Percentiles rank a stretch among this genome's conserved stretches.
phyloP scores from a whole-genome alignment of 2,888 invertebrate genomes.

The Protodeltote pygarga region DNA sequence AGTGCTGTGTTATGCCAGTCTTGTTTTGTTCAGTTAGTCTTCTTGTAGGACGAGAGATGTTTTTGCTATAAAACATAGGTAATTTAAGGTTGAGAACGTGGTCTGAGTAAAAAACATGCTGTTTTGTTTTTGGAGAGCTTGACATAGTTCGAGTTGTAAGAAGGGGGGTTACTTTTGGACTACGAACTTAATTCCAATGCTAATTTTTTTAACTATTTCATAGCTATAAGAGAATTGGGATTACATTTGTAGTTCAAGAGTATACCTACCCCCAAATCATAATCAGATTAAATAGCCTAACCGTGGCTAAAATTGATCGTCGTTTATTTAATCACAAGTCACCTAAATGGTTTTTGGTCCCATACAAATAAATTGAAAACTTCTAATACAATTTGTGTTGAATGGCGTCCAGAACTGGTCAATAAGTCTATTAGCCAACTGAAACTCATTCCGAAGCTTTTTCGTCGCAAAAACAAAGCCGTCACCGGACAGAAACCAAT shows the following conservation, averaged over 20 bases:
- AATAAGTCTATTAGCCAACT: conserved; percentile 36
- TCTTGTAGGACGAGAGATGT: conserved; percentile 15
- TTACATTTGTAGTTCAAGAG: too few relatives aligned
- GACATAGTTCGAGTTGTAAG: too few relatives aligned
- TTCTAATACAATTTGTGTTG: conserved; percentile 7
- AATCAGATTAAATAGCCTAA: too few relatives aligned
- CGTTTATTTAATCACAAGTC: too few relatives aligned
- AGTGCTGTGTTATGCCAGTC: conserved; percentile 19
- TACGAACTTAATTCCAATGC: too few relatives aligned
- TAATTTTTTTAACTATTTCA: too few relatives aligned
- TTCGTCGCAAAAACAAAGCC: conserved; percentile 42
- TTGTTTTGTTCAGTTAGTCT: conserved; percentile 19
- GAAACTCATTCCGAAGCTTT: conserved; percentile 24
- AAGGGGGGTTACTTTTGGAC: too few relatives aligned
- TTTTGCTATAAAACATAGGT: conserved; percentile 29
- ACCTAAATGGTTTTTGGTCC: not conserved
- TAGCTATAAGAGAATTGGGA: too few relatives aligned
- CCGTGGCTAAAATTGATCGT: too few relatives aligned
- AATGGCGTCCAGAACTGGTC: conserved; percentile 14
- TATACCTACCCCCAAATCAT: too few relatives aligned
- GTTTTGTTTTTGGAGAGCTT: too few relatives aligned
- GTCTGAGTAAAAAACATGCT: conserved; percentile 14
- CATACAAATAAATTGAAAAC: not conserved
- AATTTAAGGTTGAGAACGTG: conserved; percentile 5
- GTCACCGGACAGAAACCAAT: conserved; percentile 43